Conservation (phyloP, 2,888 invertebrate species). For the Linnaemya tessellans region DNA sequence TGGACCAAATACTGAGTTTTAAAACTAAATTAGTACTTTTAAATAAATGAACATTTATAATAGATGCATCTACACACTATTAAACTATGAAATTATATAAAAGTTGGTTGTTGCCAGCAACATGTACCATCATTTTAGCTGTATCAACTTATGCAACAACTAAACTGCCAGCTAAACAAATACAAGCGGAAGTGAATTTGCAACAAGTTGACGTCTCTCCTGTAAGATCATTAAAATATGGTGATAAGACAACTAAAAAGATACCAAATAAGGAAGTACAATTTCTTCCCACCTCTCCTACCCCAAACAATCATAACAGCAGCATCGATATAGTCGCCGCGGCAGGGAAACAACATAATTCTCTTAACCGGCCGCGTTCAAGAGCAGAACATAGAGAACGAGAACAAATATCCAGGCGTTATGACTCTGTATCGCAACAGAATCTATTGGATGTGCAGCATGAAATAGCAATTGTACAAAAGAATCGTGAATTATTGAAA, state of each 20-base stretch:
- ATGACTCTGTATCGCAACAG: conserved; percentile 19
- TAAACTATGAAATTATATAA: conserved; percentile 51
- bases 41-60: conserved; percentile 6
- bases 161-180: conserved; percentile 56
- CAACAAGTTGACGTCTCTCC: conserved; percentile 49
- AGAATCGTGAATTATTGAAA: conserved; percentile 54
- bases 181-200: conserved; percentile 71
- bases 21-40: neutral
- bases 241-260: conserved; percentile 66
- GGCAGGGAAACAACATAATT: conserved; percentile 4
- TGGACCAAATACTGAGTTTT: neutral
- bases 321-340: neutral
- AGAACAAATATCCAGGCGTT: conserved; percentile 21
- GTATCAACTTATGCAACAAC: conserved; percentile 70
- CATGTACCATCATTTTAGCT: conserved; percentile 70
- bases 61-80: conserved; percentile 35
- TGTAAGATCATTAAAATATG: conserved; percentile 65
- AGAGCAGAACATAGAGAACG: conserved; percentile 36
- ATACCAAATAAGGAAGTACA: conserved; percentile 59
- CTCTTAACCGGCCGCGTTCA: neutral
- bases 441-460: conserved; percentile 65
- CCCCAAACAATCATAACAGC: conserved; percentile 1
- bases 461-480: conserved; percentile 68
- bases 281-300: conserved; percentile 26
- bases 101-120: conserved; percentile 76